These are phyloP conservation scores for Polypterus senegalus DNA, from an alignment of 2,113 vertebrate genomes.

Conservation along the genomic window DNA sequence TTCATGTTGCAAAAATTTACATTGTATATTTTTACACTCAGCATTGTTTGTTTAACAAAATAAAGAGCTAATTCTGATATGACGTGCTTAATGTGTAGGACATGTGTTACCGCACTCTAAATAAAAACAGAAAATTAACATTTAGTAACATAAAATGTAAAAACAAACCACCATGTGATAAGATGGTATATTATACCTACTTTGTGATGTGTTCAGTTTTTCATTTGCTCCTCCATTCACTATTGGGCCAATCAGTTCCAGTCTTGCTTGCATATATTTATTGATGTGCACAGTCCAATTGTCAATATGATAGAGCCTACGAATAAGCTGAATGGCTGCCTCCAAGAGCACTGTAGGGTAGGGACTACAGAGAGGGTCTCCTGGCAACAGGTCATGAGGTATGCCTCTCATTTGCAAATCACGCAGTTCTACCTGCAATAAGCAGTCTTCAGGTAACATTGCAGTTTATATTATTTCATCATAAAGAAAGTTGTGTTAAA, in stretches of 20 bases:
- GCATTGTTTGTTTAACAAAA: too few relatives aligned
- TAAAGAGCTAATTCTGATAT: too few relatives aligned
- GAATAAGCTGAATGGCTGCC: constrained; percentile 50
- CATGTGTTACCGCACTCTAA: too few relatives aligned
- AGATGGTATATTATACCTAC: not conserved
- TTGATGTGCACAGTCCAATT: constrained; percentile 49
- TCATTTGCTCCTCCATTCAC: constrained; percentile 38
- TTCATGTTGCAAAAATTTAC: too few relatives aligned
- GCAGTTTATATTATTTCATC: too few relatives aligned
- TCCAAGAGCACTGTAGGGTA: constrained; percentile 47
- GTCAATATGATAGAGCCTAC: constrained; percentile 44
- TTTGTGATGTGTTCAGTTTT: constrained; percentile 28
- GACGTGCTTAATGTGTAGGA: too few relatives aligned
- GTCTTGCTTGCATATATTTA: constrained; percentile 42
- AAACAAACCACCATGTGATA: too few relatives aligned
- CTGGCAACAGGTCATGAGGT: constrained; percentile 53
- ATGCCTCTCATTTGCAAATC: constrained; percentile 62
- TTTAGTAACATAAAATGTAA: too few relatives aligned
- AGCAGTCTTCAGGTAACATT: not conserved
- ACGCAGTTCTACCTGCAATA: constrained; percentile 46
- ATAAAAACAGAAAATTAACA: too few relatives aligned
- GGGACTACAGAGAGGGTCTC: constrained; percentile 59
- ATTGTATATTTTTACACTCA: too few relatives aligned
- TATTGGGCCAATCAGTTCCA: constrained; percentile 51
- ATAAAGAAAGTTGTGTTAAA: not conserved